phyloP scores from a whole-genome alignment of 2,113 vertebrate genomes.

The Chloroceryle aenea region DNA sequence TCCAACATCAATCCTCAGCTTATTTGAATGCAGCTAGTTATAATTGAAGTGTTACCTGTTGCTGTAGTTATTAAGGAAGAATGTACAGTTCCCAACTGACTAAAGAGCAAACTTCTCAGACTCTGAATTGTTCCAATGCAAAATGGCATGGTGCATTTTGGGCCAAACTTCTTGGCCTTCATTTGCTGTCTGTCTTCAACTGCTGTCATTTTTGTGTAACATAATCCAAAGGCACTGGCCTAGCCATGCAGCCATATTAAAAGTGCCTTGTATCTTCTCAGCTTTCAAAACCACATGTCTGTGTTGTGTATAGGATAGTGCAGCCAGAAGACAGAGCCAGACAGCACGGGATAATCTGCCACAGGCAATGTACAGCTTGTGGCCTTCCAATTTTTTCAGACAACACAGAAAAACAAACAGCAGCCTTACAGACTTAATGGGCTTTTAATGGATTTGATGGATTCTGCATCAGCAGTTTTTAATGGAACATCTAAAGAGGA shows the following conservation, averaged over 20 bases:
- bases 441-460: conserved; percentile 45
- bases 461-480: conserved; percentile 53
- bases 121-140: neutral
- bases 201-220: neutral
- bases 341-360: neutral
- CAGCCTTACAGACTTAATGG: conserved; percentile 18
- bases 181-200: neutral
- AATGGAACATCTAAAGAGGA: neutral
- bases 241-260: neutral
- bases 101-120: neutral
- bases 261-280: neutral
- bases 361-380: neutral
- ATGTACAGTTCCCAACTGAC: neutral
- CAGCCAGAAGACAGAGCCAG: neutral
- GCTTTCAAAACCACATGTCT: neutral
- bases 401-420: conserved; percentile 1
- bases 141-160: neutral
- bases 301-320: neutral
- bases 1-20: neutral
- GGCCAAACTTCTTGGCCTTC: neutral
- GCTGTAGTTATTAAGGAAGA: neutral
- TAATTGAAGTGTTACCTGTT: neutral
- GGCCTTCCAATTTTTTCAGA: conserved; percentile 17
- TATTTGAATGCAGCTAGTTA: neutral
- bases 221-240: neutral